Evolutionary conservation across 2,797 vertebrate species (phyloP).

Genomic region (Anomalospiza imberbis): DNA sequence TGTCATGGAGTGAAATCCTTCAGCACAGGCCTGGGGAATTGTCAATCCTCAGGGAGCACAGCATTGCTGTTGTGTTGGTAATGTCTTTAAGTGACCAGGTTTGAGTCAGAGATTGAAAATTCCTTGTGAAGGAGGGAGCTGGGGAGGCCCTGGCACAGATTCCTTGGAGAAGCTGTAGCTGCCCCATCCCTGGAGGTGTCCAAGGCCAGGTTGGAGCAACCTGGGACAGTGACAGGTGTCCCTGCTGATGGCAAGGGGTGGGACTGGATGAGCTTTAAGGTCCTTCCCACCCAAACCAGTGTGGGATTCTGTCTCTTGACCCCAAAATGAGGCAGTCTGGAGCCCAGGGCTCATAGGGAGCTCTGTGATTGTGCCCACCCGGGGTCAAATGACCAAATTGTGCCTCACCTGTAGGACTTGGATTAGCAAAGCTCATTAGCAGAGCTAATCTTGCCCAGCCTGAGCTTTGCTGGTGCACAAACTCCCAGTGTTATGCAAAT

Average conservation of each 20-base stretch:
- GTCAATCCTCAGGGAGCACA: background rate
- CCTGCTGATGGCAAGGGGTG: too few relatives aligned
- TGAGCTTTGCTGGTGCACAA: background rate
- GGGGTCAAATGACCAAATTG: accelerated
- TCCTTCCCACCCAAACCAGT: background rate
- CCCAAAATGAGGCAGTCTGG: background rate
- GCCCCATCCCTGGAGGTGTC: background rate
- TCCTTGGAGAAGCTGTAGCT: background rate
- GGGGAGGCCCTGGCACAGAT: background rate
- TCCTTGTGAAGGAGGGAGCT: background rate
- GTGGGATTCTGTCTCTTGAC: background rate
- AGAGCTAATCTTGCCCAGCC: background rate
- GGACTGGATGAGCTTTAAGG: background rate
- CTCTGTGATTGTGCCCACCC: background rate
- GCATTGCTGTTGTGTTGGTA: background rate
- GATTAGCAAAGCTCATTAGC: background rate
- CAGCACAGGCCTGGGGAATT: background rate
- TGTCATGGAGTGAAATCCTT: background rate
- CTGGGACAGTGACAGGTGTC: background rate
- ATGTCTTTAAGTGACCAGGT: accelerated
- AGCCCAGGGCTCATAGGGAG: background rate
- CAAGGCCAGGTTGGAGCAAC: background rate
- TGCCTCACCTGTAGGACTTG: background rate
- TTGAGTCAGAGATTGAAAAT: background rate
- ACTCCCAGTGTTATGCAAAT: background rate